A percentile compares a stretch with the other conserved stretches of the same genome.
These are phyloP conservation scores for Athripsodes cinereus DNA, from an alignment of 2,888 invertebrate genomes.

Conservation along the genomic window DNA sequence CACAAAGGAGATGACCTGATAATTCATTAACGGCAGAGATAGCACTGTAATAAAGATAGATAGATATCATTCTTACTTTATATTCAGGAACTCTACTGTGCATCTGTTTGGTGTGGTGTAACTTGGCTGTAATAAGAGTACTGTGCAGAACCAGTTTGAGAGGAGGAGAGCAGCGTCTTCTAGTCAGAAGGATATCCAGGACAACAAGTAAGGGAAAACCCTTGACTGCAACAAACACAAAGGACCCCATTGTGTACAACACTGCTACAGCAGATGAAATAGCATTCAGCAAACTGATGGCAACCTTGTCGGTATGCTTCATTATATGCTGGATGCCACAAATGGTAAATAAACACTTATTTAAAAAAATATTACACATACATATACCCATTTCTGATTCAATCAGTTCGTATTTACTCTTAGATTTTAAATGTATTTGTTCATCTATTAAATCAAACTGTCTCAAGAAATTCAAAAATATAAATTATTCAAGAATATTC, in stretches of 20 bases:
- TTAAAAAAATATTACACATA: no score
- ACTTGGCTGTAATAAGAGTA: slow-evolving; percentile 73
- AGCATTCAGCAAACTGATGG: slow-evolving; percentile 81
- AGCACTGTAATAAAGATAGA: background rate
- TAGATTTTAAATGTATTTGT: no score
- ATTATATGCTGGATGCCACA: slow-evolving; percentile 85
- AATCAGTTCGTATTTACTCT: no score
- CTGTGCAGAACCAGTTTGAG: slow-evolving; percentile 54
- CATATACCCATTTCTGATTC: no score
- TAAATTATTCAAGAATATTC: no score
- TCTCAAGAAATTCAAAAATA: no score
- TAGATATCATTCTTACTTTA: background rate
- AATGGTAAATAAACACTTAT: slow-evolving; percentile 56
- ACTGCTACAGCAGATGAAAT: slow-evolving; percentile 72
- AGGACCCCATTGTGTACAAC: slow-evolving; percentile 30
- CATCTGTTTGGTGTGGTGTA: slow-evolving; percentile 72
- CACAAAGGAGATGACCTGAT: no score
- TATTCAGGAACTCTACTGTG: slow-evolving; percentile 63
- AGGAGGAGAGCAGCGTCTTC: slow-evolving; percentile 34
- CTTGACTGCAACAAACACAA: slow-evolving; percentile 32
- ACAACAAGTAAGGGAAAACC: slow-evolving; percentile 30
- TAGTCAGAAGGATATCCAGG: slow-evolving; percentile 41
- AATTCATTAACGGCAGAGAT: no score
- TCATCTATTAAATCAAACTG: no score
- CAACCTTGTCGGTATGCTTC: slow-evolving; percentile 73